Conservation (phyloP, 2,113 vertebrate species). For the Serinus canaria region DNA sequence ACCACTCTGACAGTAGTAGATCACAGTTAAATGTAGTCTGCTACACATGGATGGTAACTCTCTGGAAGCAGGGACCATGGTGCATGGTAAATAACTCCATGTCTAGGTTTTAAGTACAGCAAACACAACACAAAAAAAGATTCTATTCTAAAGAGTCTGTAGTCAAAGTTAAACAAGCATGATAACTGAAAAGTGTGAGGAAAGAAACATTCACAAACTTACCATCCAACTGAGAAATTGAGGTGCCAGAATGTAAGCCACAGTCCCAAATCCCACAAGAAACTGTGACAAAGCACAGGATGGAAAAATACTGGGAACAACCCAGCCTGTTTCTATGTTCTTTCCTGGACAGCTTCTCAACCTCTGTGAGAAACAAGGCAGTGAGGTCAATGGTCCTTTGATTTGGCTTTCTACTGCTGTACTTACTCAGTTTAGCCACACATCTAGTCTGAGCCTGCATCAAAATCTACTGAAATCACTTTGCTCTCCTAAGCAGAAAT, state of each 20-base stretch:
- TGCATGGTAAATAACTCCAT: not conserved
- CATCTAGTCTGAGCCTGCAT: not conserved
- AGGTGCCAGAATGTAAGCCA: not conserved
- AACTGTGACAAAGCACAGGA: not conserved
- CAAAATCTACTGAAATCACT: not conserved
- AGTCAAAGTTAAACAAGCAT: not conserved
- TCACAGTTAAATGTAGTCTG: not conserved
- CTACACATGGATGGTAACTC: not conserved
- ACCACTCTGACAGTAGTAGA: accelerated
- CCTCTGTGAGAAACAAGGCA: not conserved
- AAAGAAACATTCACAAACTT: not conserved
- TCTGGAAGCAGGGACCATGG: not conserved
- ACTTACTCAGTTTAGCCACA: not conserved
- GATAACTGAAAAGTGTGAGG: not conserved
- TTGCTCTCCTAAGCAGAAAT: not conserved
- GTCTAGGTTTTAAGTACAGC: not conserved
- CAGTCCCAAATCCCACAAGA: not conserved
- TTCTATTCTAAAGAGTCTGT: not conserved
- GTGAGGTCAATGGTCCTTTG: not conserved
- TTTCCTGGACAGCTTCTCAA: not conserved
- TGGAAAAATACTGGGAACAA: not conserved
- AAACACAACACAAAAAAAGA: not conserved
- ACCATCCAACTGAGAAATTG: not conserved
- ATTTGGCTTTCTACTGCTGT: not conserved
- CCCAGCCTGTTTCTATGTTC: accelerated